Conservation (phyloP, 1,140 invertebrate species). For the Eciton burchellii region DNA sequence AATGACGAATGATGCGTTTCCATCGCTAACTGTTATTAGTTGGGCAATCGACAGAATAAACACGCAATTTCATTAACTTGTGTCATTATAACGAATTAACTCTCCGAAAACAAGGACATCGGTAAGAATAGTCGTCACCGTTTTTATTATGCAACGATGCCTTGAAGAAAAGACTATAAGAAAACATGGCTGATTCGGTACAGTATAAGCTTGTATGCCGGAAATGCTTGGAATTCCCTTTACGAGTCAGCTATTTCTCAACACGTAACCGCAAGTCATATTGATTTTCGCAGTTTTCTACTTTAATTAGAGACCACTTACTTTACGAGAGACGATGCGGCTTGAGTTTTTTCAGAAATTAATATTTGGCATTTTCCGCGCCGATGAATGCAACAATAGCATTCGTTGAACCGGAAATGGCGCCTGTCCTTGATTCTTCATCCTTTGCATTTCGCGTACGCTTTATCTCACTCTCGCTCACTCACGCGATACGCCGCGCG, state of each 20-base stretch:
- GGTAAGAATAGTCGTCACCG: no score
- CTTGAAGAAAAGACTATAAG: not conserved
- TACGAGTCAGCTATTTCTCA: no score
- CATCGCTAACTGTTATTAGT: conserved; percentile 13
- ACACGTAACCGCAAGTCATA: no score
- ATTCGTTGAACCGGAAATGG: not conserved
- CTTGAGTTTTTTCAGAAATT: not conserved
- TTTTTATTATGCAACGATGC: no score
- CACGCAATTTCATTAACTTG: no score
- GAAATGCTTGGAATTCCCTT: no score
- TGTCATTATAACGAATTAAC: no score
- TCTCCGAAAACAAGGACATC: no score
- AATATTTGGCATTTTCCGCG: not conserved
- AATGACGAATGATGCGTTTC: not conserved
- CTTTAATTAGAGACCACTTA: no score
- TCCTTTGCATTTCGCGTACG: not conserved
- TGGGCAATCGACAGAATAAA: no score
- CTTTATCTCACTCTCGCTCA: conserved; percentile 1
- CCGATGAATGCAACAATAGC: not conserved
- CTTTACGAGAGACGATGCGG: no score
- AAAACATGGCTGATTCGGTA: not conserved
- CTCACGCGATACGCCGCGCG: not conserved
- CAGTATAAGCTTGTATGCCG: not conserved
- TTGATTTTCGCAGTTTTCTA: no score
- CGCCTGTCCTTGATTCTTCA: not conserved